Base-by-base conservation (phyloP, 2,113 vertebrate genomes). In the Corapipo altera region DNA sequence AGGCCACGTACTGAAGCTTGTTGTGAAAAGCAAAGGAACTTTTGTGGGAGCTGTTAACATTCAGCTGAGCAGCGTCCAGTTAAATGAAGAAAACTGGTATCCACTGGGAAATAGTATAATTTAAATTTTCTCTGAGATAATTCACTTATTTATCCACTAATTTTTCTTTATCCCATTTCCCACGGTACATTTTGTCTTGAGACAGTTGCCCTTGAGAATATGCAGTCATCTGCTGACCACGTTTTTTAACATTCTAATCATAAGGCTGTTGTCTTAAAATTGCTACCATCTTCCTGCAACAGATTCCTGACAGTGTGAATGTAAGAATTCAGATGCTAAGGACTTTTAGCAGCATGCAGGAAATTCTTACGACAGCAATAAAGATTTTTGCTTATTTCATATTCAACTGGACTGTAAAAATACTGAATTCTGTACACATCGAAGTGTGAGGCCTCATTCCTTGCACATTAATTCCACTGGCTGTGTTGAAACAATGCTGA, bases 21-120 rank as follows among this genome's bases (percentile, higher is more conserved):
- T 97, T 12, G 98, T 99, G 91, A 98, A 98, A 95, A 99, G 98
- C 95, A 98, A 94, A 96, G 98, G 97, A 75, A 67, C 75, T 2
- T 98, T 98, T 43, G 95, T 99, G 81, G 98, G 98, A 74, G 98
- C 98, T 32, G 96, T 98, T 80, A 98, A 98, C 93, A 98, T 99
- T 57, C 97, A 85, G 35, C 97, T 99, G 95, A 97, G 96, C 39
- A 91, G 93, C 6, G 80, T 98, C 72, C 70, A 79, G 33, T 95
- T 99, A 30, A 96, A 98, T 82, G 97, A 98, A 95, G 98, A 98
- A 76, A 97, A 92, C 58, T 99, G 98, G 98, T 99, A 98, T 92
- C 95, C 85, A 8, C 92, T 99, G 13, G 98, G 98, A 86, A 98
- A 98, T 93, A 97, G 96, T 86, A 62, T 97, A 11, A 87, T 98